phyloP scores from a whole-genome alignment of 2,113 vertebrate genomes.

The Nyctibius bracteatus region DNA sequence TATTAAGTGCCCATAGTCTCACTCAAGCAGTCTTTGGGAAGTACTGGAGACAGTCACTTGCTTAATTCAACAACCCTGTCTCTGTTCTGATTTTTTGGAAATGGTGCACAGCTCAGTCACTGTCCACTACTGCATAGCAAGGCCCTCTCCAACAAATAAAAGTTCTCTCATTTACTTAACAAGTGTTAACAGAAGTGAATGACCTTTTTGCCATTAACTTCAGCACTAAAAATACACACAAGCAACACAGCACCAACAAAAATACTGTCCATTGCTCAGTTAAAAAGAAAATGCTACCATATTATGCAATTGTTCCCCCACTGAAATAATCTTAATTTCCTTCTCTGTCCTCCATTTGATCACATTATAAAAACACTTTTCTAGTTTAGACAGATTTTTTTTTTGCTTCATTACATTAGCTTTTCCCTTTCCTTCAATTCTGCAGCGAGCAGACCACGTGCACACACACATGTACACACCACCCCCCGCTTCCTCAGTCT shows the following conservation, averaged over 20 bases:
- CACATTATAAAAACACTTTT: slow-evolving; percentile 57
- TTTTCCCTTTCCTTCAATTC: slow-evolving; percentile 23
- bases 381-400: slow-evolving; percentile 30
- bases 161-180: not conserved
- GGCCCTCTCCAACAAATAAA: not conserved
- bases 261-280: not conserved
- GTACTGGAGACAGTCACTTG: not conserved
- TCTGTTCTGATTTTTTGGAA: not conserved
- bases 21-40: not conserved
- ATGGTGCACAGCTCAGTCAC: not conserved
- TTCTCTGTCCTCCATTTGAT: slow-evolving; percentile 45
- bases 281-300: not conserved
- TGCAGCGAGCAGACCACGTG: slow-evolving; percentile 1
- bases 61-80: not conserved
- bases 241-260: not conserved
- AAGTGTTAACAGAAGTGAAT: not conserved
- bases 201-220: not conserved
- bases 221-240: not conserved
- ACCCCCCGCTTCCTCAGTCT: slow-evolving; percentile 15
- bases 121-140: not conserved
- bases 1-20: not conserved
- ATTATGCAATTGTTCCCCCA: not conserved
- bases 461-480: not conserved
- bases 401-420: slow-evolving; percentile 62
- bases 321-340: slow-evolving; percentile 8